Evolutionary conservation across 2,113 vertebrate genomes (phyloP), one percentile per base, ranked within the genome.

Genomic region (Eurypyga helias): DNA sequence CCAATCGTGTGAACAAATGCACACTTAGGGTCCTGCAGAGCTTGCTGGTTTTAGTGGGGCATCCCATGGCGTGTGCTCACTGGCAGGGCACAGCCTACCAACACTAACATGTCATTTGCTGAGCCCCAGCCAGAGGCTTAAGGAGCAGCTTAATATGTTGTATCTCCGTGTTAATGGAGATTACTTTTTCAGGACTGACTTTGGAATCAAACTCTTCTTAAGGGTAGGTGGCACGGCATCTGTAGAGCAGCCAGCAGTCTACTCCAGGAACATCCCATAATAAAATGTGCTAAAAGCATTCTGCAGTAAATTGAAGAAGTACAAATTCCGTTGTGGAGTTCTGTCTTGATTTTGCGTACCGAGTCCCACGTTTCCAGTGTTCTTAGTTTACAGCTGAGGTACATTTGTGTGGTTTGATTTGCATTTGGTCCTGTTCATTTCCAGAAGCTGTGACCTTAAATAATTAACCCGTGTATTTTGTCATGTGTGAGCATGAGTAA

Each of bases 161-260:
- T 10, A 9, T 48, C 6, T 66, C 12, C 51, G 0, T 33, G n/a
- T 28, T 62, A 43, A 16, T 0, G 48, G 13, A 60, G 34, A 2
- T 69, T 5, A 1, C 3, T 21, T 48, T 81, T 64, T 57, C 51
- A 46, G 43, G 60, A 25, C 21, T 62, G 31, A 4, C 0, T 66
- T 75, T 18, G 21, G 43, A 70, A 43, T 66, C 17, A 41, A 13
- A 2, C 38, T 58, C 2, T 64, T 62, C 24, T 69, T 34, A 7
- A 57, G 46, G 31, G 18, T 1, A 9, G 10, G 18, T 46, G 16
- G 41, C 13, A 3, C 2, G 34, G 10, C 25, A 1, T 19, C 18
- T n/a, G 13, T 19, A n/a, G 46, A 66, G 51, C 34, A 51, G 33
- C 46, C 34, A 34, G 33, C 23, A 9, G 13, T 33, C 43, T 43